Evolutionary conservation across 2,797 vertebrate species (phyloP), one percentile per base, ranked within the genome.

Genomic region (Sebastes oblongus): DNA sequence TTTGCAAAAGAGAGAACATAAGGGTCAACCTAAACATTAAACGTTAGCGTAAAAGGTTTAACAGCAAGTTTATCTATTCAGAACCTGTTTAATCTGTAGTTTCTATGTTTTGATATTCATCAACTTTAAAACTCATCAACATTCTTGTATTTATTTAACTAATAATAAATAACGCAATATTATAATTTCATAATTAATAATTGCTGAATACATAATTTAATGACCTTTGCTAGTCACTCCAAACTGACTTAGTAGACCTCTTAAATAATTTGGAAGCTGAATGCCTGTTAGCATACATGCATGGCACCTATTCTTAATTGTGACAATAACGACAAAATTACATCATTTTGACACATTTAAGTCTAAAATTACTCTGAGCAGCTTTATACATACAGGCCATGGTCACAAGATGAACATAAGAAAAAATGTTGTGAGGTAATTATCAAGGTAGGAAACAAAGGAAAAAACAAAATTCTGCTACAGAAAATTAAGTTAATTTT

Each of bases 351-450:
- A 39, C 39, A 16, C 24, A 54, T 54, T 29, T 32, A 24, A 24
- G 24, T 24, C 24, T 24, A 14, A 50, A 66, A 24, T 50, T 0
- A 30, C 39, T 67, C 25, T 50, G 7, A 67, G 6, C 27, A 32
- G 66, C 0, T 68, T 68, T 16, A 68, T 7, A 7, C 9, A 4
- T 46, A 29, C 25, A 3, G 18, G 11, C 25, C 42, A 0, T 12
- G 42, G 62, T 30, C 29, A 20, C 14, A 54, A 54, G 61, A 34
- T 65, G 50, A 66, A 74, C 60, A 18, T 32, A 34, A 55, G 22
- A 1, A 9, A 42, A 16, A 3, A 42, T 42, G 22, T 70, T 12
- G 5, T 24, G 10, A 24, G 52, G 10, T 71, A 14, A 71, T 59
- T 12, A 46, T 42, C 4, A 22, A 8, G 36, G 25, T 16, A 32